Base-by-base conservation (phyloP, 2,888 invertebrate genomes). In the Hemicrepidius hirtus region DNA sequence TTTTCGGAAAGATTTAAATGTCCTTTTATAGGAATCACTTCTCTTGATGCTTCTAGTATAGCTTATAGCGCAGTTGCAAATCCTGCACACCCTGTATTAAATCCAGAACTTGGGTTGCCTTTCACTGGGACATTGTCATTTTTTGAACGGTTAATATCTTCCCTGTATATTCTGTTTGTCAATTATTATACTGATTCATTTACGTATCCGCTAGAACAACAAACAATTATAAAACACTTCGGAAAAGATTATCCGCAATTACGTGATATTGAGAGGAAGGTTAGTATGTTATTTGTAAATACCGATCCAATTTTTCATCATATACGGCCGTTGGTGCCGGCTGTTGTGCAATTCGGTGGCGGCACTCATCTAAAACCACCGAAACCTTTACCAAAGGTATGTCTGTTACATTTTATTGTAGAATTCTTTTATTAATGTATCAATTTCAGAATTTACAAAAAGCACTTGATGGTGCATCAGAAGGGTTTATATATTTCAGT, bases 271-370 rank as follows among this genome's bases (percentile, higher is more conserved):
- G 78, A 77, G 28, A 77, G 80, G 57, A 81, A 81, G 59, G 80
- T 82, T 28, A 83, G 82, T 67, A 78, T 85, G 82, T 37, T 85
- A 32, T 84, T 86, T 62, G 63, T 83, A 6, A 83, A 82, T 68
- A 76, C 78, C 0, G 80, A 85, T 81, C 82, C 84, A 0, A 68
- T 84, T 64, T 84, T 84, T 63, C 78, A 82, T 68, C 72, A 73
- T 16, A 59, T 81, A 2, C 79, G 84, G 67, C 81, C 85, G 2
- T 49, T 82, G 28, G 78, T 80, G 44, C 84, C 84, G 0, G 78
- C 83, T 28, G 83, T 85, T 7, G 79, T 86, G 6, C 76, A 80
- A 53, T 75, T 85, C 62, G 80, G 81, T n/a, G 81, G 81, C 12
- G 84, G 83, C 9, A 77, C 82, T 62, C 78, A 84, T 41, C 65